These are phyloP conservation scores for Tamias sibiricus DNA, from an alignment of 2,113 vertebrate genomes.

Conservation along the genomic window DNA sequence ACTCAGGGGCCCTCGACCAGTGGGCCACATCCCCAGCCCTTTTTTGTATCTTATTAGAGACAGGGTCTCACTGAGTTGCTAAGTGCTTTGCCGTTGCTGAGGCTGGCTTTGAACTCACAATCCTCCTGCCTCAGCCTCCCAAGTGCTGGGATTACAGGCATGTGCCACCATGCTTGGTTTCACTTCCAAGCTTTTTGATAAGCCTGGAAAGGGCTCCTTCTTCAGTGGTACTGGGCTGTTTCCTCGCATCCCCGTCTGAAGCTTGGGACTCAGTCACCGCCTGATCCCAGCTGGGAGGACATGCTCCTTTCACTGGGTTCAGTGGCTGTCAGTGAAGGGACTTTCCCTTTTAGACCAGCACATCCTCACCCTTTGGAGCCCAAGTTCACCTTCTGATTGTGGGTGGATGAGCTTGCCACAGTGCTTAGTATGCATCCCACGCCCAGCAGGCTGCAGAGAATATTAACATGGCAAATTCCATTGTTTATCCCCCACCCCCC, in stretches of 20 bases:
- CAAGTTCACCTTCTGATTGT: neutral
- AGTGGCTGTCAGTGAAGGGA: neutral
- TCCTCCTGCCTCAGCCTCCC: too few relatives aligned
- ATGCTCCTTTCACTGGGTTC: neutral
- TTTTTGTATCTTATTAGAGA: too few relatives aligned
- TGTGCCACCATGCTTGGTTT: too few relatives aligned
- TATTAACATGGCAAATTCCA: constrained; percentile 54
- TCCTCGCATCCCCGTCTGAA: neutral
- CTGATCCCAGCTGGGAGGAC: neutral
- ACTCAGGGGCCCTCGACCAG: too few relatives aligned
- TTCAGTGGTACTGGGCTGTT: neutral
- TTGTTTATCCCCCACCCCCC: constrained; percentile 38
- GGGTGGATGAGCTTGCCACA: neutral
- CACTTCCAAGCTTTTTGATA: neutral
- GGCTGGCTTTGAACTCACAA: too few relatives aligned
- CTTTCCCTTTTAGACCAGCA: constrained; percentile 11
- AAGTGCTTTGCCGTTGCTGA: too few relatives aligned
- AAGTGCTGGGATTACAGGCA: too few relatives aligned
- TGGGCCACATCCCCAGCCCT: too few relatives aligned
- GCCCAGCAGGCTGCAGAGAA: constrained; percentile 56
- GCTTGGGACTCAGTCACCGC: neutral
- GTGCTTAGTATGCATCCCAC: constrained; percentile 45
- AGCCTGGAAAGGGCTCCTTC: neutral
- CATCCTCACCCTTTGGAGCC: neutral
- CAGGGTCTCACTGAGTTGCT: too few relatives aligned